phyloP scores from a whole-genome alignment of 2,797 vertebrate species.

The Pangasius krempfi region DNA sequence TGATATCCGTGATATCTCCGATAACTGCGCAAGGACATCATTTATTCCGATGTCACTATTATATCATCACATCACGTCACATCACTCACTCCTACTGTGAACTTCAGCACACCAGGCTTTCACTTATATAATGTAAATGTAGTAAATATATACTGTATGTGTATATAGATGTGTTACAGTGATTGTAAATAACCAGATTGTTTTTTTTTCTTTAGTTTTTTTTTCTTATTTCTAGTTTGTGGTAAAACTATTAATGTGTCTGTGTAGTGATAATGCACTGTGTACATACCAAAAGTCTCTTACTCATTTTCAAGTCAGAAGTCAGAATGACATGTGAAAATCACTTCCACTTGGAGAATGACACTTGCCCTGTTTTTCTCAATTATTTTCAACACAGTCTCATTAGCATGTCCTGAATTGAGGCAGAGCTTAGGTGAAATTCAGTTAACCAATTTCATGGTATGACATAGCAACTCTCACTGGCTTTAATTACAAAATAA shows the following conservation, averaged over 20 bases:
- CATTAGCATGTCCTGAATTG: background rate
- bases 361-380: background rate
- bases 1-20: background rate
- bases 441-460: background rate
- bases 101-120: background rate
- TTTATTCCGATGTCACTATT: background rate
- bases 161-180: background rate
- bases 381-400: background rate
- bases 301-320: background rate
- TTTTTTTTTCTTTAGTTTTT: too few species aligned
- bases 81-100: background rate
- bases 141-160: slow-evolving; percentile 12
- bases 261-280: background rate
- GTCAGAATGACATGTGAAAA: background rate
- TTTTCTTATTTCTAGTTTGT: background rate
- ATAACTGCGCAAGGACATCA: background rate
- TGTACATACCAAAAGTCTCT: background rate
- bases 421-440: background rate
- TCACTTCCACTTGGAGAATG: background rate
- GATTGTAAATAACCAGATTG: background rate
- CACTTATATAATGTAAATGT: background rate
- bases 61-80: background rate
- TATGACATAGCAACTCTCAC: background rate
- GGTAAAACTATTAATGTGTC: background rate
- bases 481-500: background rate